Percentiles rank a stretch among this genome's conserved stretches.
Conservation (phyloP, 64 coral and sea anemone genomes). For the Montipora efflorescens region DNA sequence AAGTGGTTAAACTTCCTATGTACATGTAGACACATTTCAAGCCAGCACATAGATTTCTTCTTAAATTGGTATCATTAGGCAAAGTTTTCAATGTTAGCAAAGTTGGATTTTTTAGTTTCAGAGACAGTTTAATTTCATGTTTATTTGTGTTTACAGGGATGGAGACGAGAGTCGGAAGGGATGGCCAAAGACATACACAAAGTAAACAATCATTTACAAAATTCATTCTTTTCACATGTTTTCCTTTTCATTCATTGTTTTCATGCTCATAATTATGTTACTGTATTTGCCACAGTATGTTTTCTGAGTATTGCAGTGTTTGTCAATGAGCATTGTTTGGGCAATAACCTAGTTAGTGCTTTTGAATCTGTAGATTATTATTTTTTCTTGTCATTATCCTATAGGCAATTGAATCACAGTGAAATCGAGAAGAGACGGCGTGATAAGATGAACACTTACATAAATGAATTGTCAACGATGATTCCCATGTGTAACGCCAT, state of each 20-base stretch:
- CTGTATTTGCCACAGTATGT: too few relatives aligned
- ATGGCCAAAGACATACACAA: slow-evolving; percentile 53
- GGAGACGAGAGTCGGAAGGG: slow-evolving; percentile 39
- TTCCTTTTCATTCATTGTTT: too few relatives aligned
- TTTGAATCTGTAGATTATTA: not conserved
- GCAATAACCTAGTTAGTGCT: too few relatives aligned
- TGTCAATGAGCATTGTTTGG: not conserved
- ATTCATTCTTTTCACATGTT: too few relatives aligned
- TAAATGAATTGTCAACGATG: slow-evolving; percentile 96
- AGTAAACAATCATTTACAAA: slow-evolving; percentile 10
- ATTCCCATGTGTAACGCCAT: slow-evolving; percentile 86
- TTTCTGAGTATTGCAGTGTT: not conserved
- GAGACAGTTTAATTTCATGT: not conserved
- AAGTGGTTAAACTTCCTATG: too few relatives aligned
- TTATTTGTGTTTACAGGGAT: slow-evolving; percentile 46
- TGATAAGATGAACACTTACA: slow-evolving; percentile 99
- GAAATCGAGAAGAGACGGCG: slow-evolving; percentile 97
- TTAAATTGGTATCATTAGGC: too few relatives aligned
- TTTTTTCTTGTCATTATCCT: not conserved
- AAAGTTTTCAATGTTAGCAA: too few relatives aligned
- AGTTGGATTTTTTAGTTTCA: not conserved
- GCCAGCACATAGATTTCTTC: too few relatives aligned
- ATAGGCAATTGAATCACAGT: slow-evolving; percentile 90
- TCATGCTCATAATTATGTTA: too few relatives aligned
- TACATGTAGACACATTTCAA: too few relatives aligned